Base-by-base conservation (phyloP, 2,113 vertebrate species). In the Cavia porcellus region DNA sequence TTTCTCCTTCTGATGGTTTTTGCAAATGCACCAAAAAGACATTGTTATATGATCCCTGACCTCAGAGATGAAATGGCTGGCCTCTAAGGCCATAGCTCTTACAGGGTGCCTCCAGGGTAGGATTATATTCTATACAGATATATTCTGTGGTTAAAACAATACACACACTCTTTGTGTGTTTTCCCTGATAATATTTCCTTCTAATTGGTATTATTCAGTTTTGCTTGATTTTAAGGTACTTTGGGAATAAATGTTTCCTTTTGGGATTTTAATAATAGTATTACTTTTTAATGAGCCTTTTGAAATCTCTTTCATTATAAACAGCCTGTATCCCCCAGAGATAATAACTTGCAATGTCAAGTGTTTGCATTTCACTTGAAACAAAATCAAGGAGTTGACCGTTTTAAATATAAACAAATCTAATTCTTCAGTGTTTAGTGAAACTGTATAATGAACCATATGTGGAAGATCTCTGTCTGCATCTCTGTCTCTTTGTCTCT, bases 331-430 rank as follows among this genome's bases (percentile, higher is more conserved):
- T 95, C 62, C 95, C 92, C 92, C 47, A 81, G 94, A 97, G 96
- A 95, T 93, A 97, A 93, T 91, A 93, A 97, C 84, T 97, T 95
- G 84, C 81, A 92, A 47, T 70, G 88, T 90, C 81, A 96, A 90
- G 95, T 97, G 97, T 96, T 97, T 97, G 84, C 92, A 96, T 97
- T 97, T 97, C 35, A 93, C 92, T 96, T 95, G 96, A 97, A 97
- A 97, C 47, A 93, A 95, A 97, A 96, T 94, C 77, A 93, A 88
- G 82, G 50, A 19, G 30, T 95, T 95, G 95, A 97, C 96, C 97
- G 70, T 97, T 97, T 97, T 95, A 97, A 96, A 96, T 97, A 90
- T 35, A 97, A 98, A 94, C 96, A 96, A 97, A 95, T 97, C 75
- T 79, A 97, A 97, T 93, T 96, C 96, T 97, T 92, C 70, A 64